Base-by-base conservation (phyloP, 2,113 vertebrate species). In the Xiphophorus hellerii region DNA sequence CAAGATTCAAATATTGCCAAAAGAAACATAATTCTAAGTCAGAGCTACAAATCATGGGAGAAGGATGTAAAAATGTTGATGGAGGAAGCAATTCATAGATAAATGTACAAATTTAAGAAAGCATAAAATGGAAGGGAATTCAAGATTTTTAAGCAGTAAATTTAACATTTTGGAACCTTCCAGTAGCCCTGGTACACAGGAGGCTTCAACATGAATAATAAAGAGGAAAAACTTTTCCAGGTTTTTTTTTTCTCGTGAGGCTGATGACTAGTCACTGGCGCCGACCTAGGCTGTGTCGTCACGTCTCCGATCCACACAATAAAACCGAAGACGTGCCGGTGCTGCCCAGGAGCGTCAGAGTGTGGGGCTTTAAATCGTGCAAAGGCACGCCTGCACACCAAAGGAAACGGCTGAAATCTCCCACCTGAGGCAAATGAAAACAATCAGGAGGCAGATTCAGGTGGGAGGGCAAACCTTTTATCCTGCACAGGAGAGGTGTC, bases 381-480 rank as follows among this genome's bases (percentile, higher is more conserved):
- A 62, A 71, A 60, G 73, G 83, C 82, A 71, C 22, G 81, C 69
- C 60, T n/a, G 29, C 3, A 22, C 44, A 29, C 66, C 66, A 37
- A 78, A 62, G 22, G 69, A 63, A 74, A 76, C 20, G 9, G 4
- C 29, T 0, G 0, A 58, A 77, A n/a, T 71, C 75, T 67, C 22
- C 69, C 33, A 64, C 75, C 61, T 0, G 13, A 75, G 83, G 81
- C 69, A 30, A 73, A 35, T 0, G 1, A 72, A 77, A 74, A 80
- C 80, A 76, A 78, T 78, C 77, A 37, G 74, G 28, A 81, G 66
- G 33, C 7, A 1, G 69, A 37, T 44, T 81, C 70, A 77, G 68
- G 80, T 70, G 65, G 84, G 84, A 75, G 84, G 73, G 74, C 62
- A 62, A 30, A 83, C 74, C 82, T 77, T 73, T 78, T 8, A 58